Conservation (phyloP, 2,888 invertebrate species). For the Agrochola lota region DNA sequence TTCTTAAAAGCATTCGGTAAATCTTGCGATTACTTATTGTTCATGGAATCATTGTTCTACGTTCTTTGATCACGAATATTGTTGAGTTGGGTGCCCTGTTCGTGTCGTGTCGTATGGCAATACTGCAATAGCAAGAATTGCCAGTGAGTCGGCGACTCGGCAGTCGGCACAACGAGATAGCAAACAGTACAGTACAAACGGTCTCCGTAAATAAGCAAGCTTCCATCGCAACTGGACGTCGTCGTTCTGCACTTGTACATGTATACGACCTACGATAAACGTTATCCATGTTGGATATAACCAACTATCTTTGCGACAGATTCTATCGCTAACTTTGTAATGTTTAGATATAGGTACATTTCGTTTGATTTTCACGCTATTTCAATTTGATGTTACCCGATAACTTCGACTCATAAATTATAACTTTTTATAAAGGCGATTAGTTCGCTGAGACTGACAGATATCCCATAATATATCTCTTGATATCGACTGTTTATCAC, state of each 20-base stretch:
- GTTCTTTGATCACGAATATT: slow-evolving; percentile 65
- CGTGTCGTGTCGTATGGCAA: slow-evolving; percentile 64
- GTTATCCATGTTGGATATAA: slow-evolving; percentile 41
- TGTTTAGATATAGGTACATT: slow-evolving; percentile 34
- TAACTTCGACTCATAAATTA: slow-evolving; percentile 68
- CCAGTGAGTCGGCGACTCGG: slow-evolving; percentile 67
- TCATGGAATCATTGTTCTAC: slow-evolving; percentile 64
- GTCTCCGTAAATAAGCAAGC: slow-evolving; percentile 81
- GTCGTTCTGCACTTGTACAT: slow-evolving; percentile 44
- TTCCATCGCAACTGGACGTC: slow-evolving; percentile 70
- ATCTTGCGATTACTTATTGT: slow-evolving; percentile 56
- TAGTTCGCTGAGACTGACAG: slow-evolving; percentile 71
- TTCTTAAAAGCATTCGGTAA: slow-evolving; percentile 52
- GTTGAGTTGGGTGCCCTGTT: slow-evolving; percentile 52
- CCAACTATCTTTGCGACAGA: slow-evolving; percentile 27
- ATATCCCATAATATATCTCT: slow-evolving; percentile 61
- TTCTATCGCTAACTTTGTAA: slow-evolving; percentile 31
- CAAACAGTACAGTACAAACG: slow-evolving; percentile 83
- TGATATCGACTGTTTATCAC: slow-evolving; percentile 67
- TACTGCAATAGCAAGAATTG: slow-evolving; percentile 71
- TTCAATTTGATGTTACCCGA: slow-evolving; percentile 57
- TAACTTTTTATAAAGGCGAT: slow-evolving; percentile 69
- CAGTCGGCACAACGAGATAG: slow-evolving; percentile 75
- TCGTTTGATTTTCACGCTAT: slow-evolving; percentile 40
- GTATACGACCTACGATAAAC: slow-evolving; percentile 52